Percentiles rank a stretch among this genome's conserved stretches.
These are phyloP conservation scores for Jordanella pulchra DNA, from an alignment of 2,797 vertebrate genomes.

Conservation along the genomic window DNA sequence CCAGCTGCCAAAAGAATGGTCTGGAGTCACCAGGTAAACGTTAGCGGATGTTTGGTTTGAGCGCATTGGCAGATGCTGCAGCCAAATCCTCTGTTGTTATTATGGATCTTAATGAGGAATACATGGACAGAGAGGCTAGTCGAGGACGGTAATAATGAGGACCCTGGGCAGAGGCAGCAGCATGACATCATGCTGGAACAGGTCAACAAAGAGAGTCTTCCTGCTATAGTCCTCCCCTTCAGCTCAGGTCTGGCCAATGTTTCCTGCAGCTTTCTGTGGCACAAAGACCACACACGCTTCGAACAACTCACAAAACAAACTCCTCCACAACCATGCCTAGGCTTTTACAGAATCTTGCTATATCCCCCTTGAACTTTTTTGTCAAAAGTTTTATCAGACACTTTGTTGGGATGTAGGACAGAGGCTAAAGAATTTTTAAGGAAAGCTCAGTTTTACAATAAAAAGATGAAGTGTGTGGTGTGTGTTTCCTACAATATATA, in stretches of 20 bases:
- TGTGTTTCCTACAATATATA: too few species aligned
- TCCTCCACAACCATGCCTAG: conserved; percentile 12
- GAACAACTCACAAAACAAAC: conserved; percentile 7
- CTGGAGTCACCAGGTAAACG: conserved; percentile 42
- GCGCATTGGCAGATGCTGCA: conserved; percentile 53
- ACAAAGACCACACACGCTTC: conserved; percentile 43
- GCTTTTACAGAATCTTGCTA: neutral
- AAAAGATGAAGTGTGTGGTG: neutral
- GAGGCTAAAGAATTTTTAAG: neutral
- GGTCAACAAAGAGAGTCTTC: conserved; percentile 77
- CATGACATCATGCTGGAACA: conserved; percentile 75
- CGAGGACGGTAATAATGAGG: conserved; percentile 48
- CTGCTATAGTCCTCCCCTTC: conserved; percentile 75
- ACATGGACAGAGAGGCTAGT: conserved; percentile 33
- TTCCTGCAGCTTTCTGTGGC: conserved; percentile 71
- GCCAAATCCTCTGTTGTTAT: conserved; percentile 38
- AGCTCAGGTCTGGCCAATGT: conserved; percentile 69
- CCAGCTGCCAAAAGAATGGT: conserved; percentile 46
- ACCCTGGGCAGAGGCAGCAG: conserved; percentile 40
- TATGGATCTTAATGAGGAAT: conserved; percentile 49
- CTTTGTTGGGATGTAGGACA: neutral
- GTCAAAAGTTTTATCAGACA: neutral
- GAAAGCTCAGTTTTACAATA: neutral
- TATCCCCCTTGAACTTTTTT: neutral
- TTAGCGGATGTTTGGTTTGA: conserved; percentile 48